These are phyloP conservation scores for Arizona elegans DNA, from an alignment of 2,113 vertebrate genomes.

Conservation along the genomic window DNA sequence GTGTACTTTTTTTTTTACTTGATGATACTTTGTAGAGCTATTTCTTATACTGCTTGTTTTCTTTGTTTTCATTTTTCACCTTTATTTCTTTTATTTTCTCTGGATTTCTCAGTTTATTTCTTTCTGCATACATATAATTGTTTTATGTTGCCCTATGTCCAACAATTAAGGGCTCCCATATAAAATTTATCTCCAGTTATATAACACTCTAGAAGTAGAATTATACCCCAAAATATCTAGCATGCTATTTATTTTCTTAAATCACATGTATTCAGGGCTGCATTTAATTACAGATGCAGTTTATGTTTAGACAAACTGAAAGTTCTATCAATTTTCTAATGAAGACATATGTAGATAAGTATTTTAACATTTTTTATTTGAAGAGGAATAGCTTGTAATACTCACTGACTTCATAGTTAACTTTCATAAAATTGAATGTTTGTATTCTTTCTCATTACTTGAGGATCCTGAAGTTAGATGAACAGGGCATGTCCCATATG, in stretches of 20 bases:
- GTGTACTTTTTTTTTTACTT: neutral
- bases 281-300: neutral
- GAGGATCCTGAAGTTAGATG: neutral
- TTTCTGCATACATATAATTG: neutral
- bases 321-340: neutral
- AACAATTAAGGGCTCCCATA: neutral
- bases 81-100: neutral
- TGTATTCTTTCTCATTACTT: slow-evolving; percentile 22
- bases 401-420: neutral
- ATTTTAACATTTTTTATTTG: neutral
- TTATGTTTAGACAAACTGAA: neutral
- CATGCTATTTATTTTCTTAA: neutral
- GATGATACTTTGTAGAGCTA: neutral
- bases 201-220: neutral
- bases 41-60: neutral
- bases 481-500: neutral
- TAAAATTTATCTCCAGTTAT: neutral
- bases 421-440: neutral
- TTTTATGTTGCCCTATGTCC: neutral
- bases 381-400: neutral
- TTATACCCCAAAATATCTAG: neutral
- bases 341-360: neutral
- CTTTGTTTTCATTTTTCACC: neutral
- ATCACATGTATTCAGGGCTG: neutral
- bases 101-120: neutral